Evolutionary conservation across 2,113 vertebrate species (phyloP), one percentile per base, ranked within the genome.

Genomic region (Gasterosteus nipponicus): DNA sequence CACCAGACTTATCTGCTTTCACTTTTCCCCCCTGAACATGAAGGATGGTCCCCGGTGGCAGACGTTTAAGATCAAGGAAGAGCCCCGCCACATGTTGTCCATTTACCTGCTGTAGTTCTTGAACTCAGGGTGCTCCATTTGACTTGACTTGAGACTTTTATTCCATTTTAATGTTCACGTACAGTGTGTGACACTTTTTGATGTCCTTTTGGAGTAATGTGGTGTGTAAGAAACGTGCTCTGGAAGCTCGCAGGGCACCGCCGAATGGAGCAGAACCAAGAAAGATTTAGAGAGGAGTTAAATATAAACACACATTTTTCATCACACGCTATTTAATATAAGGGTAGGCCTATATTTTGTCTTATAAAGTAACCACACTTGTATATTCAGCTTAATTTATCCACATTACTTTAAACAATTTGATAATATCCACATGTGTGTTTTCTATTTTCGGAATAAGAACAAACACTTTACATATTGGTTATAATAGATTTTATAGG

Each of bases 1-100:
- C 57, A 46, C 56, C n/a, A 80, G 75, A 69, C 22, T 69, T 77
- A 68, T 86, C 89, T 87, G 81, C 85, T 88, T 89, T 90, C 77
- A 69, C 86, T 87, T 85, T 26, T 87, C 66, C 72, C 35, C 57
- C 78, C 47, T 16, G 9, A 44, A 83, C 19, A 60, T 90, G 86
- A 93, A 9, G 77, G 86, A 91, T 77, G 78, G 73, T 46, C 77
- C 66, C 49, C 11, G 65, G 22, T 61, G 77, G 39, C 61, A 44
- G 58, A 31, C 29, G 54, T 75, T 68, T 75, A 69, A 77, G 67
- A 86, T 82, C 68, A 77, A 84, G 80, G 72, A 88, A 82, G 70
- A 66, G 65, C 41, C 56, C 69, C 56, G 63, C 75, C 91, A 86
- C 83, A 76, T 75, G 83, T 76, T 63, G 72, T 69, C 39, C 35